A percentile compares a stretch with the other conserved stretches of the same genome.
phyloP scores from a whole-genome alignment of 2,888 invertebrate species.

The Mesorhabditis sp. region DNA sequence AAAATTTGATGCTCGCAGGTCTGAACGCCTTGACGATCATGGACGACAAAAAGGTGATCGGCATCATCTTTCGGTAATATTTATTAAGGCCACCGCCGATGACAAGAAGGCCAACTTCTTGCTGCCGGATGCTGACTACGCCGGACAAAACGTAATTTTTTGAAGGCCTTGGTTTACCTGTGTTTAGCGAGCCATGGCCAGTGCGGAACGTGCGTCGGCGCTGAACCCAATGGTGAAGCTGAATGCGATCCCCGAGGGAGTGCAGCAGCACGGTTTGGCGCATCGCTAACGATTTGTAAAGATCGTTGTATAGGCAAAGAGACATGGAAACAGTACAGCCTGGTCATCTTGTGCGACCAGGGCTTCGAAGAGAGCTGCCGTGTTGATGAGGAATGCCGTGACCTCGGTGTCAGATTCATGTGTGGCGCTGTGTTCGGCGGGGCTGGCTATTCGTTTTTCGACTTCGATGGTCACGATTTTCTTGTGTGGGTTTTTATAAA shows the following conservation, averaged over 20 bases:
- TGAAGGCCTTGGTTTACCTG: not conserved
- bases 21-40: conserved; percentile 66
- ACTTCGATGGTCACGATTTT: conserved; percentile 74
- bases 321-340: conserved; percentile 74
- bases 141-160: conserved; percentile 53
- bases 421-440: conserved; percentile 81
- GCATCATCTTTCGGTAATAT: not conserved
- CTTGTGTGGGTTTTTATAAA: conserved; percentile 64
- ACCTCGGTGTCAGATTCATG: conserved; percentile 71
- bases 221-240: conserved; percentile 91
- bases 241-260: conserved; percentile 46
- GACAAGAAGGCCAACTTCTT: conserved; percentile 83
- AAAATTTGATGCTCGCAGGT: conserved; percentile 84
- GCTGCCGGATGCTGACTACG: conserved; percentile 64
- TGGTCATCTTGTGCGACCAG: conserved; percentile 78
- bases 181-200: conserved; percentile 77
- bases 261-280: conserved; percentile 9
- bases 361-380: conserved; percentile 63
- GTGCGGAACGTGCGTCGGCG: conserved; percentile 73
- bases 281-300: no score
- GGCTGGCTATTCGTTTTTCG: conserved; percentile 85
- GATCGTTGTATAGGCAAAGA: conserved; percentile 62
- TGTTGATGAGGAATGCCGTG: conserved; percentile 42
- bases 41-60: conserved; percentile 27
- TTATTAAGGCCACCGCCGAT: conserved; percentile 64